These are phyloP conservation scores for Thalassaphorura encarpata DNA, from an alignment of 1,140 invertebrate genomes.

Conservation along the genomic window DNA sequence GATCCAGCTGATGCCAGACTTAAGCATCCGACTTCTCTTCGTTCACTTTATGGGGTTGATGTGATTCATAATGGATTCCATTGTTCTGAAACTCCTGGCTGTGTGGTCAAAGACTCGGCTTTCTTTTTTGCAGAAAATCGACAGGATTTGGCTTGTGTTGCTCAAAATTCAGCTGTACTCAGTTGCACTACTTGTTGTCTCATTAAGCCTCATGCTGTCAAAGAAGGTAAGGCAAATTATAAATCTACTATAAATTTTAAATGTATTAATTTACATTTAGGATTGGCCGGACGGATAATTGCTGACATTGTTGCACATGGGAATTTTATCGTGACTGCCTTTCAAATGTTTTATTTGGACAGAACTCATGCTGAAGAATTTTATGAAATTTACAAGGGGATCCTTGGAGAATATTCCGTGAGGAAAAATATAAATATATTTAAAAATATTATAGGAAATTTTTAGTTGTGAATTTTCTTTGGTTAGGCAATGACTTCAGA, in stretches of 20 bases:
- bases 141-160: slow-evolving; percentile 13
- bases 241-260: neutral
- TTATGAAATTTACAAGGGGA: slow-evolving; percentile 86
- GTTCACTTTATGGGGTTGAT: slow-evolving; percentile 63
- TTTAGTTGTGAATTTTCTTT: neutral
- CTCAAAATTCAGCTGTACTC: slow-evolving; percentile 39
- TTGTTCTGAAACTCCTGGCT: slow-evolving; percentile 48
- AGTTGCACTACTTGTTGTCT: slow-evolving; percentile 69
- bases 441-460: neutral
- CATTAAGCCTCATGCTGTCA: slow-evolving; percentile 83
- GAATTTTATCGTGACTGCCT: slow-evolving; percentile 63
- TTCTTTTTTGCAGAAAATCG: slow-evolving; percentile 56
- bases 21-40: slow-evolving; percentile 49
- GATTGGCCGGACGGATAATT: slow-evolving; percentile 56
- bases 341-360: slow-evolving; percentile 68
- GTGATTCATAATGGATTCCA: slow-evolving; percentile 59
- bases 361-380: slow-evolving; percentile 77
- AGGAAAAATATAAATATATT: slow-evolving; percentile 20
- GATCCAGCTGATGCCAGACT: slow-evolving; percentile 53
- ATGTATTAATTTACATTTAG: slow-evolving; percentile 33
- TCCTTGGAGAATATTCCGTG: slow-evolving; percentile 70
- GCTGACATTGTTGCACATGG: slow-evolving; percentile 59
- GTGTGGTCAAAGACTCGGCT: slow-evolving; percentile 47
- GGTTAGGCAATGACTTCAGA: slow-evolving; percentile 66
- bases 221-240: slow-evolving; percentile 45